Conservation (phyloP, 2,888 invertebrate genomes). For the Drosophila nr. medialis region DNA sequence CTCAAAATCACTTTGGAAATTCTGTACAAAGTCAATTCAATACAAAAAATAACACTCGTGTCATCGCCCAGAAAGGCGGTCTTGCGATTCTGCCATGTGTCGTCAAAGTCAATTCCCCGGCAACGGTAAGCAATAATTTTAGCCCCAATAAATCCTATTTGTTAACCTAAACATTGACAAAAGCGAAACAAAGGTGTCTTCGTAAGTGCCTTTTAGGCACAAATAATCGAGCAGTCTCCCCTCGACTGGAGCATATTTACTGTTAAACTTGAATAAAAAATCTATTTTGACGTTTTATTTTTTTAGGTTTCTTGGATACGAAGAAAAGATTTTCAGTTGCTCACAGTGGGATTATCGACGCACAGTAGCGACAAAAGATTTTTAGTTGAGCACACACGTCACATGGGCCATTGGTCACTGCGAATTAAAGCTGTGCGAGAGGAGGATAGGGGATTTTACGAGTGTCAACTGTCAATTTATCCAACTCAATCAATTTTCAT, state of each 20-base stretch:
- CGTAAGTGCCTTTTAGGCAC: background rate
- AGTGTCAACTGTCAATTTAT: conserved; percentile 89
- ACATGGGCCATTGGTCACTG: conserved; percentile 87
- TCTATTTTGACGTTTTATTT: background rate
- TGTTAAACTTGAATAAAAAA: background rate
- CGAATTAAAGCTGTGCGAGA: conserved; percentile 84
- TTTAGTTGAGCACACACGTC: conserved; percentile 87
- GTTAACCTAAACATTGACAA: background rate
- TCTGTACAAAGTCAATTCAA: conserved; percentile 82
- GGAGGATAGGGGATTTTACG: conserved; percentile 86
- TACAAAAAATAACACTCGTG: conserved; percentile 84
- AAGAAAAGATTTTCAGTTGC: conserved; percentile 88
- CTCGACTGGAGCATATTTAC: background rate
- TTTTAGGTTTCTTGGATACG: conserved; percentile 88
- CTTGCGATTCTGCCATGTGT: conserved; percentile 84
- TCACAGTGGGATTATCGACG: conserved; percentile 88
- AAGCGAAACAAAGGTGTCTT: background rate
- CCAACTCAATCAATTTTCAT: conserved; percentile 88
- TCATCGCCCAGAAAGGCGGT: conserved; percentile 84
- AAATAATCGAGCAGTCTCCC: background rate
- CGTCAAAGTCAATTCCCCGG: conserved; percentile 84
- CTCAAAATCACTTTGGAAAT: conserved; percentile 83
- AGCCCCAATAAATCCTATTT: background rate
- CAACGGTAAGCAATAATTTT: conserved; percentile 80
- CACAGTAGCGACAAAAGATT: conserved; percentile 88